Evolutionary conservation across 2,797 vertebrate species (phyloP), one percentile per base, ranked within the genome.

Genomic region (Urocyon cinereoargenteus): DNA sequence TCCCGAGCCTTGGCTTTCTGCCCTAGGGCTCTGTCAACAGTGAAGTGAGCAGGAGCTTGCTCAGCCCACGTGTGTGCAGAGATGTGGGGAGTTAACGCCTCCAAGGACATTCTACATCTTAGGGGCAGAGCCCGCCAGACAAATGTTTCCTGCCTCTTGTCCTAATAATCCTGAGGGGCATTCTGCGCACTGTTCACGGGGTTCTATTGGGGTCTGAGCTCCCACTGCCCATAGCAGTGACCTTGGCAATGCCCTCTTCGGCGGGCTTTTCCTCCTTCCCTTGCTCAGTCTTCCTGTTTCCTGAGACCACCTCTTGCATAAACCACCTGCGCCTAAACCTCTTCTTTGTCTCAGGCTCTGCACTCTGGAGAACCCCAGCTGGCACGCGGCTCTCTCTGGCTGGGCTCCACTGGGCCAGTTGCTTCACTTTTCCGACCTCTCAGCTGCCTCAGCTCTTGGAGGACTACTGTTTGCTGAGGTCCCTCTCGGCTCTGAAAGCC

Each of bases 201-300:
- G 3, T 90, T 24, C 10, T 75, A 12, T 6, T 31, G 36, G 61
- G 81, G 70, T 26, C 19, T 26, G 53, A 86, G 14, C 7, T 61
- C 24, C 55, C 0, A 0, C 34, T 72, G 61, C 16, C 51, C 3
- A 5, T 14, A 34, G 8, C 5, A 28, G n/a, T 57, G 40, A 86
- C 55, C 22, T 72, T 90, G 73, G 24, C 14, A 77, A 66, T 31
- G 49, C 1, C 22, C 6, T 8, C 16, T 70, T 21, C 15, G 49
- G 8, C 18, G 40, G 87, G 6, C 6, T 92, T 84, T 70, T 31
- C 53, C 9, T 55, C 45, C 16, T 94, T 86, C 34, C 55, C 12
- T 82, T 79, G 14, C 19, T 93, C 64, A 8, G 26, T 45, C 11
- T 72, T 18, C 28, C 1, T 51, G 34, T 28, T 49, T 89, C 55